phyloP scores from a whole-genome alignment of 2,888 invertebrate species.

The Pseudolycoriella hygida region DNA sequence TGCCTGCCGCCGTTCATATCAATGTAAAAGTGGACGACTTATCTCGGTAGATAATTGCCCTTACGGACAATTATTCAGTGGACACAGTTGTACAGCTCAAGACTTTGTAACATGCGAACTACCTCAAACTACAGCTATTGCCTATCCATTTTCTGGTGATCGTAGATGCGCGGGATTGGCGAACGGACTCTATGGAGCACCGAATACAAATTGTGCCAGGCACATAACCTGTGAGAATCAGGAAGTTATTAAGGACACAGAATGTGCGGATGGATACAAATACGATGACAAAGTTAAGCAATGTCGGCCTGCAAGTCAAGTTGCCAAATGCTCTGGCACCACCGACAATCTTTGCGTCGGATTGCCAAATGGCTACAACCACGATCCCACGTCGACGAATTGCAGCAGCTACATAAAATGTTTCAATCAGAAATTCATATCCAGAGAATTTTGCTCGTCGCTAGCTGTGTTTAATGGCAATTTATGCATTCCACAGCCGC shows the following conservation, averaged over 20 bases:
- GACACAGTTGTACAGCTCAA: conserved; percentile 28
- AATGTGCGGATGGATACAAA: conserved; percentile 17
- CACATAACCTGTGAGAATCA: conserved; percentile 19
- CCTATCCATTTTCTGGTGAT: conserved; percentile 16
- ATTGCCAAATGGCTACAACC: conserved; percentile 19
- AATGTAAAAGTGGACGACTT: conserved; percentile 33
- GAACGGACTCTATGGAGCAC: conserved; percentile 18
- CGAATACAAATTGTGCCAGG: conserved; percentile 15
- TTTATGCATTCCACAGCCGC: conserved; percentile 18
- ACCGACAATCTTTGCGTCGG: conserved; percentile 12
- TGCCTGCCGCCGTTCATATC: conserved; percentile 33
- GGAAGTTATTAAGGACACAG: conserved; percentile 17
- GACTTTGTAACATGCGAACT: conserved; percentile 31
- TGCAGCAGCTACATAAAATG: conserved; percentile 23
- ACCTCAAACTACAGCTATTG: conserved; percentile 25
- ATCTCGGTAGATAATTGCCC: conserved; percentile 33
- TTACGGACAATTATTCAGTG: conserved; percentile 33
- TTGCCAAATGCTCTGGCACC: conserved; percentile 11
- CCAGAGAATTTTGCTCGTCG: conserved; percentile 17
- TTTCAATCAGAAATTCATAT: conserved; percentile 15
- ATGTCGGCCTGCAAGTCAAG: conserved; percentile 15
- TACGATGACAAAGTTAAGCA: conserved; percentile 16
- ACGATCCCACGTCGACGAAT: conserved; percentile 19
- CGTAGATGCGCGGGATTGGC: conserved; percentile 16
- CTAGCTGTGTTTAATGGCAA: conserved; percentile 21